Percentiles rank a stretch among this genome's conserved stretches.
Evolutionary conservation across 2,888 invertebrate species (phyloP).

Genomic region (Apotomis betuletana): DNA sequence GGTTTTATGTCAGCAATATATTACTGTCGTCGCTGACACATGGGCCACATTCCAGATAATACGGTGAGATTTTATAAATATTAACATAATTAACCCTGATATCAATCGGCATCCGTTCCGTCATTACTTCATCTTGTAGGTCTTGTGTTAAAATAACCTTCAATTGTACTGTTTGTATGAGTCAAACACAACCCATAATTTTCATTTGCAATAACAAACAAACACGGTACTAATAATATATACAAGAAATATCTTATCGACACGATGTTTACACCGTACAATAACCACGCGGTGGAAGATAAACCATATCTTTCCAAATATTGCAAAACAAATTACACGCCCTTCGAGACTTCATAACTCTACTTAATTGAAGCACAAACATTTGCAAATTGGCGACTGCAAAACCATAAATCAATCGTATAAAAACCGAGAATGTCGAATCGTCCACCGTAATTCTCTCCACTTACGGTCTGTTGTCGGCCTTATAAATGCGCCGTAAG

Average conservation of each 20-base stretch:
- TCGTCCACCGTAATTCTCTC: slow-evolving; percentile 47
- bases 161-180: slow-evolving; percentile 2
- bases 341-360: slow-evolving; percentile 62
- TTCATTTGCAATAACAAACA: slow-evolving; percentile 11
- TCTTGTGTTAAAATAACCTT: slow-evolving; percentile 45
- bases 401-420: slow-evolving; percentile 63
- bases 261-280: slow-evolving; percentile 18
- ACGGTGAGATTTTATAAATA: slow-evolving; percentile 74
- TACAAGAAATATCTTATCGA: slow-evolving; percentile 8
- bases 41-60: slow-evolving; percentile 72
- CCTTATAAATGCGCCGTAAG: slow-evolving; percentile 51
- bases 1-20: slow-evolving; percentile 80
- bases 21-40: slow-evolving; percentile 72
- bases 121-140: slow-evolving; percentile 67
- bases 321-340: slow-evolving; percentile 45
- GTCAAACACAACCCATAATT: slow-evolving; percentile 2
- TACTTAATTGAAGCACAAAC: slow-evolving; percentile 64
- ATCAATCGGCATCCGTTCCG: slow-evolving; percentile 71
- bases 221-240: slow-evolving; percentile 10
- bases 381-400: slow-evolving; percentile 66
- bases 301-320: slow-evolving; percentile 37
- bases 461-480: slow-evolving; percentile 45
- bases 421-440: slow-evolving; percentile 46
- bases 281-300: slow-evolving; percentile 14
- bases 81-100: slow-evolving; percentile 78